Base-by-base conservation (phyloP, 1,140 invertebrate genomes). In the Archivesica marissinica region DNA sequence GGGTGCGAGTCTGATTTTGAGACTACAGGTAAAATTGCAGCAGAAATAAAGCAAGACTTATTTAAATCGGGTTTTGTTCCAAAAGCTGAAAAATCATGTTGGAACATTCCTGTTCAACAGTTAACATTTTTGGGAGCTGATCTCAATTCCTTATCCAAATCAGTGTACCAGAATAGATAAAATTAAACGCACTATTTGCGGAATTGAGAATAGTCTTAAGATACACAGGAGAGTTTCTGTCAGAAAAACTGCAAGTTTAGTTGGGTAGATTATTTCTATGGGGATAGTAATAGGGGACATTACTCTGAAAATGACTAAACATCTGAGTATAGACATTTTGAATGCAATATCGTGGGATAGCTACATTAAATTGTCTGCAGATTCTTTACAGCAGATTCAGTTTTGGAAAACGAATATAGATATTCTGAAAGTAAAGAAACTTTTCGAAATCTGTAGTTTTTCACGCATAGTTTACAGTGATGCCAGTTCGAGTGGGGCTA, bases 381-480 rank as follows among this genome's bases (percentile, higher is more conserved):
- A 52, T 6, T 33, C 17, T 4, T n/a, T 54, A 47, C 17, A 39
- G 9, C n/a, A 75, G 30, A 47, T 83, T 30, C 23, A 83, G 30
- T 72, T 72, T 74, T 75, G 70, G 68, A 20, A 0, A 28, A 52
- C n/a, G 23, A 61, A 59, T n/a, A 66, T 76, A 35, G 15, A 39
- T 0, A n/a, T 64, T 25, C 66, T 52, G 47, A 23, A 54, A 0
- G 28, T 47, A 3, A 61, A 56, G 1, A 79, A 39, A 50, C 11
- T 75, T 2, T 41, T 72, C 23, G 52, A 25, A 20, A 0, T 17
- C 15, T n/a, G 78, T 44, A 47, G 35, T 38, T 85, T 44, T 61
- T 35, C 75, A 44, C 15, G 54, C 11, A 13, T 68, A 7, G 38
- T 75, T 2, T 80, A 68, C 76, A 84, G 76, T 87, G 76, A 87